These are phyloP conservation scores for Arvicanthis niloticus DNA, from an alignment of 2,113 vertebrate species.

Conservation along the genomic window DNA sequence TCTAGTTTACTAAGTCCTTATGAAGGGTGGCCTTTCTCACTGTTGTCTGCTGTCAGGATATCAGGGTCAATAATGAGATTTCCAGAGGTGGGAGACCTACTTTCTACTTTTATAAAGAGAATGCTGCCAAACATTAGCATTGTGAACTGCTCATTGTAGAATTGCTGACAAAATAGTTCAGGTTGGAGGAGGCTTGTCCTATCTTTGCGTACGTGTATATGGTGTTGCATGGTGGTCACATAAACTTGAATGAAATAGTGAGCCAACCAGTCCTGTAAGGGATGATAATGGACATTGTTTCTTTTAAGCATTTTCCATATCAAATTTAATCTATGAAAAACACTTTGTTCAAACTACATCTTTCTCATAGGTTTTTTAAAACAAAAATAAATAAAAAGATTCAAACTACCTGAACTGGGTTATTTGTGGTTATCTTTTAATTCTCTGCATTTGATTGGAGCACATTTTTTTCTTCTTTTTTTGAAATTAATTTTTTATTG, in stretches of 20 bases:
- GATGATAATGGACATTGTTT: background rate
- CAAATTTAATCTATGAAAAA: slow-evolving; percentile 3
- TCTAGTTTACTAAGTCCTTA: background rate
- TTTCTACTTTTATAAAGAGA: background rate
- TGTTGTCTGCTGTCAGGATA: rapidly evolving
- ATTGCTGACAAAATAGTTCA: slow-evolving; percentile 36
- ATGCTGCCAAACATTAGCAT: background rate
- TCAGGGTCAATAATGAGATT: slow-evolving; percentile 3
- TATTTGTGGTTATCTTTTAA: background rate
- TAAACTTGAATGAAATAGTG: background rate
- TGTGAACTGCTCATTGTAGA: slow-evolving; percentile 13
- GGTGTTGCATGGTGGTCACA: background rate
- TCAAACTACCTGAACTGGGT: background rate
- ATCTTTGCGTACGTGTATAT: background rate
- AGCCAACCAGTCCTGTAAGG: background rate
- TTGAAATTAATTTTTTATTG: too few species aligned
- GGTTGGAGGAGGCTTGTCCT: background rate
- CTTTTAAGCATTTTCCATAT: background rate
- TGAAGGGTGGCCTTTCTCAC: background rate
- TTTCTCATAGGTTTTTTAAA: background rate
- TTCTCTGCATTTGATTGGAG: background rate
- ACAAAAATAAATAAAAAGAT: background rate
- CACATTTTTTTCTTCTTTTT: background rate
- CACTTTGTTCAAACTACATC: background rate
- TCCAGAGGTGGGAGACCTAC: slow-evolving; percentile 32